Conservation (phyloP, 2,888 invertebrate species). For the Hemithea aestivaria region DNA sequence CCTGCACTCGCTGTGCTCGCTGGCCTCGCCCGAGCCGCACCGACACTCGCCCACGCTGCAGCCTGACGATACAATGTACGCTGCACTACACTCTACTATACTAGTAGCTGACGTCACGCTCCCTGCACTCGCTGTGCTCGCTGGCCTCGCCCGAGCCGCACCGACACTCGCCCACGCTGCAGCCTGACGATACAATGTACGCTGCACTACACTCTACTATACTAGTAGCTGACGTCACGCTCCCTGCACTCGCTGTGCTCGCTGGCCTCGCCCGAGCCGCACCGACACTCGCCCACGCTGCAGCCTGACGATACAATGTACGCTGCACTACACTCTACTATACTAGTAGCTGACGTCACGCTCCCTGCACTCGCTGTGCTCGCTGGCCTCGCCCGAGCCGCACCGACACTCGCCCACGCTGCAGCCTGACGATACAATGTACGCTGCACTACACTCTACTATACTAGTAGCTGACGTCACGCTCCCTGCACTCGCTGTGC, state of each 20-base stretch:
- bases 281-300: too few species aligned
- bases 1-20: constrained; percentile 69
- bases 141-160: constrained; percentile 41
- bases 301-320: too few species aligned
- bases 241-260: neutral
- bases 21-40: constrained; percentile 37
- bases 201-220: constrained; percentile 16
- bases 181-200: constrained; percentile 65
- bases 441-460: too few species aligned
- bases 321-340: too few species aligned
- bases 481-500: neutral
- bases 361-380: neutral
- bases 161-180: constrained; percentile 59
- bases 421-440: too few species aligned
- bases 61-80: constrained; percentile 64
- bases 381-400: too few species aligned
- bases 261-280: too few species aligned
- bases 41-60: constrained; percentile 61
- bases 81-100: constrained; percentile 9
- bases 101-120: constrained; percentile 60
- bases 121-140: constrained; percentile 70
- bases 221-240: neutral
- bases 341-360: neutral
- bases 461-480: neutral
- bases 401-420: too few species aligned